phyloP scores from a whole-genome alignment of 2,113 vertebrate species.

The Scomber japonicus region DNA sequence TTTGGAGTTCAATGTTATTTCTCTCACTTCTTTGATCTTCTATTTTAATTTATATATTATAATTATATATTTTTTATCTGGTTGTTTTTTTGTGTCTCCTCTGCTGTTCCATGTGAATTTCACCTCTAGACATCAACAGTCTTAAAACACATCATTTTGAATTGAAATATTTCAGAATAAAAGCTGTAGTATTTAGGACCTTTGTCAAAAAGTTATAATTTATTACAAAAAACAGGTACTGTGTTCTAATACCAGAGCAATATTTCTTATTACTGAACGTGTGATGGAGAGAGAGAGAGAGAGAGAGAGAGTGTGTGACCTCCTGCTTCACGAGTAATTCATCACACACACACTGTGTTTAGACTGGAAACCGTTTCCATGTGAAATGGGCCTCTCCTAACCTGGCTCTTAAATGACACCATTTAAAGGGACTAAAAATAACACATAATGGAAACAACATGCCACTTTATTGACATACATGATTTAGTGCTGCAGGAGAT shows the following conservation, averaged over 20 bases:
- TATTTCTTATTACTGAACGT: background rate
- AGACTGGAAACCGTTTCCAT: conserved; percentile 82
- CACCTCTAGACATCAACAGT: no score
- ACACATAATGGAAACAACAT: conserved; percentile 75
- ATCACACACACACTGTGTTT: conserved; percentile 80
- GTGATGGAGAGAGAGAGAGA: background rate
- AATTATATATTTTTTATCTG: no score
- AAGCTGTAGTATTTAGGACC: background rate
- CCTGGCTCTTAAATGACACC: conserved; percentile 62
- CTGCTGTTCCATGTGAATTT: no score
- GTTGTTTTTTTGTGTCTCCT: no score
- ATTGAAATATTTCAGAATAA: no score
- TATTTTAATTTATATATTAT: no score
- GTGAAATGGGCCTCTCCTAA: conserved; percentile 73
- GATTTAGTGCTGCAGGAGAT: conserved; percentile 40
- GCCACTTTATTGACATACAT: conserved; percentile 38
- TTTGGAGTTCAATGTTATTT: no score
- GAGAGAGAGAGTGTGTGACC: conserved; percentile 46
- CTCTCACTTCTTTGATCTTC: no score
- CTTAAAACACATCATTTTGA: no score
- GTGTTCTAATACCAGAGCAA: background rate
- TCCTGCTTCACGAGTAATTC: conserved; percentile 73
- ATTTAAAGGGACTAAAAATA: conserved; percentile 76
- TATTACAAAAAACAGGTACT: conserved; percentile 15
- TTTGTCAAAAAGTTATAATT: background rate